Evolutionary conservation across 2,113 vertebrate genomes (phyloP).

Genomic region (Tympanuchus pallidicinctus): DNA sequence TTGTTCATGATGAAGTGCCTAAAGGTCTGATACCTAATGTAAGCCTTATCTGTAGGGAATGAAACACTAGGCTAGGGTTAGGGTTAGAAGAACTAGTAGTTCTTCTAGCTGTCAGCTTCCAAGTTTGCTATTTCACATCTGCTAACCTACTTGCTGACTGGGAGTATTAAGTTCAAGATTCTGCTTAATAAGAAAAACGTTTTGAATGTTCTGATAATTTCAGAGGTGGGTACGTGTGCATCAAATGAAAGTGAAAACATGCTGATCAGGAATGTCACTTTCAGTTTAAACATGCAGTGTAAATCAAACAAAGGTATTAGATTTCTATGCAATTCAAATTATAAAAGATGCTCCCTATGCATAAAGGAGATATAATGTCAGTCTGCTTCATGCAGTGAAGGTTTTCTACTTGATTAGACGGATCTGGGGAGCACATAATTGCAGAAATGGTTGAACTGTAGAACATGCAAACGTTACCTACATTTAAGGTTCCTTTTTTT

Average conservation of each 20-base stretch:
- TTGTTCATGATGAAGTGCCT: neutral
- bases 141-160: neutral
- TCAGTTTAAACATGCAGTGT: fast-evolving
- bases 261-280: neutral
- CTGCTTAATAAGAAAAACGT: neutral
- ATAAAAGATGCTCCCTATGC: neutral
- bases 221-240: neutral
- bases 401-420: fast-evolving
- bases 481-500: neutral
- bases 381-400: neutral
- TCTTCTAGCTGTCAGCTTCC: neutral
- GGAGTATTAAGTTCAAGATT: neutral
- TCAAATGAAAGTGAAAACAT: neutral
- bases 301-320: neutral
- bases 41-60: neutral
- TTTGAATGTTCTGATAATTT: neutral
- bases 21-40: neutral
- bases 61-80: neutral
- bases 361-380: neutral
- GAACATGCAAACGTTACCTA: fast-evolving
- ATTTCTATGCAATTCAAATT: fast-evolving
- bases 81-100: neutral
- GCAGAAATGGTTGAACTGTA: neutral
- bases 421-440: neutral
- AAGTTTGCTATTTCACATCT: neutral